Evolutionary conservation across 2,113 vertebrate genomes (phyloP), one percentile per base, ranked within the genome.

Genomic region (Pterocles orientalis): DNA sequence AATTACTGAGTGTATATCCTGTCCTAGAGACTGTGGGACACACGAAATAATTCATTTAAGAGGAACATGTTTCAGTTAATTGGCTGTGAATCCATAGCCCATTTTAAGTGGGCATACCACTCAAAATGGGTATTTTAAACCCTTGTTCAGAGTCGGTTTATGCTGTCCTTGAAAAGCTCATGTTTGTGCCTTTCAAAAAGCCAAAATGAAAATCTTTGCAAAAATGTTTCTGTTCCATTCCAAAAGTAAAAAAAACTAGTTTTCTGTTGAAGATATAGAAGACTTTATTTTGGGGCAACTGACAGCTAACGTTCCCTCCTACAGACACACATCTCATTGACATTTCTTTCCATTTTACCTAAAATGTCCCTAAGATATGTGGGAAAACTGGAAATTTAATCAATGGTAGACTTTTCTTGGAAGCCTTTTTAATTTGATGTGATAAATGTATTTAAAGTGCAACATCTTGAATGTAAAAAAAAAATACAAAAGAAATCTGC

Each of bases 1-100:
- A 96, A 93, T 96, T 96, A 94, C 72, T 64, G 72, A 79, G 45
- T 50, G 58, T 78, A 6, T 84, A 72, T 94, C 88, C 79, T 86
- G 76, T 95, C 94, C 82, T 79, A 50, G 69, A 84, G 72, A 86
- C 6, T 94, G 86, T 65, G 92, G 95, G 92, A 84, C 82, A 61
- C 39, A 82, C 80, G 92, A 88, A 95, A 88, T 95, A 41, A 41
- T 86, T 96, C 53, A 61, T 84, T 90, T 90, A 86, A 81, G 57
- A 76, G 76, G 56, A 86, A 69, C 39, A 18, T 50, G 53, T 88
- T 94, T 93, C 79, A 64, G 71, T 90, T 90, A 93, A 83, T 21
- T 78, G 76, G 53, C 60, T 65, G 48, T 75, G 56, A 86, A 90
- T 92, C 83, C 86, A 45, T 70, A 78, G 69, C 29, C 57, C 26